Evolutionary conservation across 2,888 invertebrate genomes (phyloP), one percentile per base, ranked within the genome.

Genomic region (Tridacna gigas): DNA sequence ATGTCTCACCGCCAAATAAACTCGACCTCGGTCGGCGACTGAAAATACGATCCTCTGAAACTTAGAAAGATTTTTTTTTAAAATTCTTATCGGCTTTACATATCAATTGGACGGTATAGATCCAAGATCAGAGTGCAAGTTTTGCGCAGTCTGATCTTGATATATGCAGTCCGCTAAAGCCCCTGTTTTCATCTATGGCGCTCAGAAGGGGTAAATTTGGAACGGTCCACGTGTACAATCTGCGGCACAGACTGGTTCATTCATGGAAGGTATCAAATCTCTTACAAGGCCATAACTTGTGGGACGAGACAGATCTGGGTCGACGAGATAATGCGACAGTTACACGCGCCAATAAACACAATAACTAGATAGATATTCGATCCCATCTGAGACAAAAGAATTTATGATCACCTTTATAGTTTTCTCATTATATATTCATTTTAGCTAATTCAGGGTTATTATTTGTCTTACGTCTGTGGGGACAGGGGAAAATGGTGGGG

Each of bases 341-440:
- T 51, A 22, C n/a, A 71, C 48, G 71, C 51, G 69, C 71, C 47
- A 26, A 71, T 71, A 47, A 69, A 71, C 47, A 51, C 25, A 51
- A 25, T 25, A 71, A 12, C 22, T 15, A 22, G 51, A 11, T 47
- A 71, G 71, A 71, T 22, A 71, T 25, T 18, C 47, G 71, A 71
- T 71, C n/a, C 47, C 26, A 9, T 15, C 20, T 12, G 18, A 25
- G 12, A 71, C 51, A 71, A 71, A 18, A 25, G 71, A 51, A 13
- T 71, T n/a, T 22, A 71, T 51, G 25, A 71, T 25, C 37, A 37
- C 71, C 45, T 12, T 26, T 71, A n/a, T 69, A 71, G n/a, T 22
- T 11, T 9, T 71, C 51, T 71, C 71, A 51, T 71, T 9, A 71
- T 51, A 2, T 37, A 67, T 67, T 67, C 12, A 67, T 18, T 15